Base-by-base conservation (phyloP, 1,140 invertebrate genomes). In the Pseudomyrmex flavicornis region DNA sequence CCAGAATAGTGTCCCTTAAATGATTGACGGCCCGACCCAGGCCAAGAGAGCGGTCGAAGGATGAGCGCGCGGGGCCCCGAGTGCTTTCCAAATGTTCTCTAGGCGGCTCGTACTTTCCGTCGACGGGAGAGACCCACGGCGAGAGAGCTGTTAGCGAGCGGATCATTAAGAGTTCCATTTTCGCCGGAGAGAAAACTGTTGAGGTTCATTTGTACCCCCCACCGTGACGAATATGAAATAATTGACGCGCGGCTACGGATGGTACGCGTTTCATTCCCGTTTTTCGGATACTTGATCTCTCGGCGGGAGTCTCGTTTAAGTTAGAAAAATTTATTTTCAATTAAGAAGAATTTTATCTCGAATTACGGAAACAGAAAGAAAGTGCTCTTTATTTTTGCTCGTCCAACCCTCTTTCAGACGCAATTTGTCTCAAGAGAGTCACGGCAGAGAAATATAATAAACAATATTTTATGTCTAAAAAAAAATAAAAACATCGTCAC, bases 1-100 rank as follows among this genome's bases (percentile, higher is more conserved):
- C 35, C 50, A 75, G 63, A 82, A 74, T 63, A 83, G 59, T 89
- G 89, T 91, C 88, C 86, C 86, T 86, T 87, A 83, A 86, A 91
- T 91, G 90, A 92, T 92, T 90, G 90, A 92, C 90, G 89, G 88
- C 83, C 85, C 72, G 76, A 35, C 22, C 63, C 62, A 59, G 76
- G 73, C 85, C 87, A 84, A 54, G 85, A 54, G 85, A 91, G 84
- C 80, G 85, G 88, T 70, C 83, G 83, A 80, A 66, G 84, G 82
- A 88, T 88, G 85, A 54, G 52, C 35, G 35, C 35, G 77, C 86
- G 7, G 44, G 87, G 20, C 59, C 54, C 17, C n/a, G 59, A 13
- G 89, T 86, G 90, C 80, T 88, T 91, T 73, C 63, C 85, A 86
- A 86, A 79, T 74, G 48, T 54, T 85, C 50, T 84, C 65, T 35